Percentiles rank a stretch among this genome's conserved stretches.
Evolutionary conservation across 2,797 vertebrate species (phyloP).

Genomic region (Margarornis squamiger): DNA sequence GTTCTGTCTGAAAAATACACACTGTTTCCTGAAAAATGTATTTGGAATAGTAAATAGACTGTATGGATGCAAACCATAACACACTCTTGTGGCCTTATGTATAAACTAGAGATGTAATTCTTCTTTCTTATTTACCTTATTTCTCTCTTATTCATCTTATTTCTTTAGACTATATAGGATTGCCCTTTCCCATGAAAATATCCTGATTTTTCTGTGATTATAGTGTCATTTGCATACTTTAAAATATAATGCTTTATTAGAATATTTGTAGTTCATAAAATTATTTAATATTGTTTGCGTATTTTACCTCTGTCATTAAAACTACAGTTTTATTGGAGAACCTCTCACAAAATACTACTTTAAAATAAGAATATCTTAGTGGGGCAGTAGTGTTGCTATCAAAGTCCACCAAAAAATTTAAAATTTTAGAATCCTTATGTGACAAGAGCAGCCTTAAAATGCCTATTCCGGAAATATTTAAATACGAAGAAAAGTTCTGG

Average conservation of each 20-base stretch:
- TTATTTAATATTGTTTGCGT: background rate
- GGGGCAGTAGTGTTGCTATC: background rate
- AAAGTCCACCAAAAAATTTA: background rate
- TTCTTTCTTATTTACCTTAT: background rate
- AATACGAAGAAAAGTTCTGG: background rate
- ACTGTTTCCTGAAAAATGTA: background rate
- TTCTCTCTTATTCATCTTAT: background rate
- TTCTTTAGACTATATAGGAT: background rate
- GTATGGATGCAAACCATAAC: background rate
- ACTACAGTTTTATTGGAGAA: background rate
- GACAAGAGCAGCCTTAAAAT: background rate
- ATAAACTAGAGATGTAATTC: background rate
- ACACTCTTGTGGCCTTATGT: background rate
- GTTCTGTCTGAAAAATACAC: background rate
- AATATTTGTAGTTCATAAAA: background rate
- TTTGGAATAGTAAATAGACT: background rate
- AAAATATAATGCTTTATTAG: background rate
- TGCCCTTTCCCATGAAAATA: background rate
- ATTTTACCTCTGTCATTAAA: background rate
- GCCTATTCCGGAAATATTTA: background rate
- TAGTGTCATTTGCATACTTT: background rate
- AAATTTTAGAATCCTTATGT: background rate
- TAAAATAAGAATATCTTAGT: background rate
- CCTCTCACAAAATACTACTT: background rate
- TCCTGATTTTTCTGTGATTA: background rate